Conservation (phyloP, 2,113 vertebrate species). For the Trematocara zebra region DNA sequence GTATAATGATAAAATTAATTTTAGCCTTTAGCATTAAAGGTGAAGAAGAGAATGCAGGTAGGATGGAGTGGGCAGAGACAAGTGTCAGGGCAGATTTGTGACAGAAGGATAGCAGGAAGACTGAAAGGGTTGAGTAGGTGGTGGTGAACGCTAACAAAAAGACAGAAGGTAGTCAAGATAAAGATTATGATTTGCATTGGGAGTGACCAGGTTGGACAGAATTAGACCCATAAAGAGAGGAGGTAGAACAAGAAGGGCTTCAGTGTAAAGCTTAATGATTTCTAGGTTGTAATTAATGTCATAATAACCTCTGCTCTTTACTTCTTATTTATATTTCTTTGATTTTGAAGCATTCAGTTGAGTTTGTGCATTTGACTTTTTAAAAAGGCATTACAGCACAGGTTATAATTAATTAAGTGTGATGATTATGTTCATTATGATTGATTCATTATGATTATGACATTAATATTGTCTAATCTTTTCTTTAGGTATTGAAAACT, state of each 20-base stretch:
- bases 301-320: not conserved
- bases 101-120: not conserved
- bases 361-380: not conserved
- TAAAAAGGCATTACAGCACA: not conserved
- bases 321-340: not conserved
- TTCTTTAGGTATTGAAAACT: conserved; percentile 87
- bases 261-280: not conserved
- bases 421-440: not conserved
- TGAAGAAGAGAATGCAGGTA: not conserved
- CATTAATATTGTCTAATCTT: not conserved
- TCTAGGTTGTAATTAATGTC: not conserved
- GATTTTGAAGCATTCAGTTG: not conserved
- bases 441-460: too few relatives aligned
- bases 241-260: not conserved
- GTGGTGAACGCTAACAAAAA: not conserved
- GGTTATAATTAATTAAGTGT: not conserved
- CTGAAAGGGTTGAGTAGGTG: not conserved
- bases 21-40: not conserved
- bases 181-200: not conserved
- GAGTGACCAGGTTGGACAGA: not conserved
- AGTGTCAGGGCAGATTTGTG: not conserved
- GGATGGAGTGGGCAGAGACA: not conserved
- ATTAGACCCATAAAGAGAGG: not conserved
- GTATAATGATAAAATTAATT: not conserved
- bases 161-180: not conserved